A percentile compares a stretch with the other conserved stretches of the same genome.
These are phyloP conservation scores for Cairina moschata DNA, from an alignment of 2,113 vertebrate species.

Conservation along the genomic window DNA sequence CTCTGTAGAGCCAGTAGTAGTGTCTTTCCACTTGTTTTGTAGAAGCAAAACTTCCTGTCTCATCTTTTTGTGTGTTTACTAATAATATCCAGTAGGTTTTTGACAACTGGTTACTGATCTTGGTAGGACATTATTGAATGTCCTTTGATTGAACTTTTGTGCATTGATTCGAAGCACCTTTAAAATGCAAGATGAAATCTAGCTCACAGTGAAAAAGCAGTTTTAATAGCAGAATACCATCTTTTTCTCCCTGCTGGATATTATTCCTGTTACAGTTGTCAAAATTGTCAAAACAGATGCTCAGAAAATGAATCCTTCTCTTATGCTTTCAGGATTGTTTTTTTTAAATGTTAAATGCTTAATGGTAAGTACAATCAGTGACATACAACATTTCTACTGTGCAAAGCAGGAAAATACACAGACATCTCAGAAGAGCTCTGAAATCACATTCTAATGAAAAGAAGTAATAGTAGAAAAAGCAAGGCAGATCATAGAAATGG, in stretches of 20 bases:
- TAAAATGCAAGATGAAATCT: background rate
- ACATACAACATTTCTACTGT: background rate
- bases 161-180: background rate
- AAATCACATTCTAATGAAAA: background rate
- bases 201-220: background rate
- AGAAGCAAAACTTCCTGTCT: slow-evolving; percentile 30
- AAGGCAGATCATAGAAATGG: background rate
- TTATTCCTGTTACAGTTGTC: background rate
- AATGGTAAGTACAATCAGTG: slow-evolving; percentile 60
- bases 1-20: slow-evolving; percentile 18
- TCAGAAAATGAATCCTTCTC: background rate
- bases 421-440: background rate
- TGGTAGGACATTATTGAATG: background rate
- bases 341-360: slow-evolving; percentile 13
- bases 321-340: slow-evolving; percentile 5
- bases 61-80: slow-evolving; percentile 21
- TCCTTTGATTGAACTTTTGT: background rate
- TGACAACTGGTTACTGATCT: background rate
- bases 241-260: slow-evolving; percentile 13
- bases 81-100: slow-evolving; percentile 35
- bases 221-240: background rate
- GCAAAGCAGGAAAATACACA: background rate
- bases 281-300: background rate
- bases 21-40: slow-evolving; percentile 22
- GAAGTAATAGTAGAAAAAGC: background rate